Evolutionary conservation across 2,888 invertebrate species (phyloP), one percentile per base, ranked within the genome.

Genomic region (Perdita meconis): DNA sequence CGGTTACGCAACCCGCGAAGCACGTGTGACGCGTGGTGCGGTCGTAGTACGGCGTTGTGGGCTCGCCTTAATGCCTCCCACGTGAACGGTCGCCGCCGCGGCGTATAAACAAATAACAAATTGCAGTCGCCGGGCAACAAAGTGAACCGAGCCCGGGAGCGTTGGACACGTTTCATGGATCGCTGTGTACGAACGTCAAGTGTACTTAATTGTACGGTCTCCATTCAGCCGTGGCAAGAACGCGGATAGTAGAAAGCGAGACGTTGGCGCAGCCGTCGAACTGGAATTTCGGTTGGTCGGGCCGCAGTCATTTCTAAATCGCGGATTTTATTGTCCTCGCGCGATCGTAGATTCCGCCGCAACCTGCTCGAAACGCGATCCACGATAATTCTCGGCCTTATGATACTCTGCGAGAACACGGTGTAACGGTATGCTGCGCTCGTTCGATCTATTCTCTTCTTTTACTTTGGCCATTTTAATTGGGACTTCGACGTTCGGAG

Each of bases 141-240:
- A 73, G 73, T 65, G 56, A 47, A n/a, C 55, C 36, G 53, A n/a
- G 50, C 40, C n/a, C 56, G 24, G 47, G 74, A 74, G 55, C 68
- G 67, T 64, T 74, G 69, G 70, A 78, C 47, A 47, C 51, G 77
- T 75, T 65, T 61, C 65, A 51, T 26, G 63, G 63, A 64, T 66
- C 70, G 76, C 24, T 51, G 77, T 78, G 78, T 70, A 61, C 60
- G 38, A 53, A 71, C 78, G 78, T 79, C 78, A 77, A 64, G 78
- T 77, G 78, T 60, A 67, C 55, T 79, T 79, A 79, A 79, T 79
- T 79, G 78, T 55, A 59, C 78, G 67, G 71, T 67, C 78, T 77
- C 78, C 72, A 60, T 79, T 77, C 47, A 79, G 64, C 71, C 77
- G 71, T 79, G 71, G 71, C 78, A 55, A 47, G 78, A 71, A 71